These are phyloP conservation scores for Ylistrum balloti DNA, from an alignment of 1,140 invertebrate species.

Conservation along the genomic window DNA sequence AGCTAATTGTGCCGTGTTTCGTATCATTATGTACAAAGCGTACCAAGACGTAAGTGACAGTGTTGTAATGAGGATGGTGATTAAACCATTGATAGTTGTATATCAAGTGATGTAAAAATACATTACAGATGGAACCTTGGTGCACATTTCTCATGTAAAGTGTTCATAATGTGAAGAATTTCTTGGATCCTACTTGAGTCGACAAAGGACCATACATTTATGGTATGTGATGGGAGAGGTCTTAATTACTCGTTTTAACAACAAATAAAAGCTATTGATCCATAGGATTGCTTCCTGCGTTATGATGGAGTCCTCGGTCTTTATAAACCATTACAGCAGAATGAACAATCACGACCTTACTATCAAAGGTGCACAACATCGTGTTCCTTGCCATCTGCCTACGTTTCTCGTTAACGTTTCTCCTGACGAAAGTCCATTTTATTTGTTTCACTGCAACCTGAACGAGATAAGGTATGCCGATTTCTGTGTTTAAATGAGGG, in stretches of 20 bases:
- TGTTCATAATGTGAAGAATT: no score
- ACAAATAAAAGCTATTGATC: background rate
- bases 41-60: no score
- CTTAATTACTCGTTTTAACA: background rate
- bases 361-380: background rate
- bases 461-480: background rate
- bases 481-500: background rate
- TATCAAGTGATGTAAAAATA: no score
- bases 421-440: background rate
- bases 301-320: background rate
- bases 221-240: background rate
- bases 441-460: background rate
- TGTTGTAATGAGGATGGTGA: no score
- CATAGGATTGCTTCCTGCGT: background rate
- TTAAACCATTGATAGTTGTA: no score
- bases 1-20: no score
- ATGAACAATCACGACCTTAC: background rate
- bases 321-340: background rate
- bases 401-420: background rate
- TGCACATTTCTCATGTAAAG: no score
- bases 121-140: background rate
- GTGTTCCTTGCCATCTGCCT: background rate
- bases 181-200: background rate
- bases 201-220: background rate
- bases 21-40: no score